These are phyloP conservation scores for Thera britannica DNA, from an alignment of 2,888 invertebrate species.

Conservation along the genomic window DNA sequence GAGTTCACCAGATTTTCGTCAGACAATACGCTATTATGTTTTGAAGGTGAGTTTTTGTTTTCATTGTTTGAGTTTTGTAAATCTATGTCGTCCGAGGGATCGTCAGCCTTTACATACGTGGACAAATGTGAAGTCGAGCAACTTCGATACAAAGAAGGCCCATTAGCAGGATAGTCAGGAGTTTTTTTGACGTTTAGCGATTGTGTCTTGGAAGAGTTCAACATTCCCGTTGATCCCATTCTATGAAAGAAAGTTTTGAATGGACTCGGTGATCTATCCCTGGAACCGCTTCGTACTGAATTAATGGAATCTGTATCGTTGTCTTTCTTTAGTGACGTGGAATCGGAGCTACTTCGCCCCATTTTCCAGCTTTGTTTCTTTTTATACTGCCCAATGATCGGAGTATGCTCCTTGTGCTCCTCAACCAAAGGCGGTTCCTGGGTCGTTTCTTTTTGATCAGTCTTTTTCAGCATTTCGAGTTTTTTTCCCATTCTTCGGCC, in stretches of 20 bases:
- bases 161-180: slow-evolving; percentile 73
- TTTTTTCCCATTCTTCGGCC: slow-evolving; percentile 92
- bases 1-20: slow-evolving; percentile 74
- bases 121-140: slow-evolving; percentile 91
- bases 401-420: slow-evolving; percentile 62
- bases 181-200: slow-evolving; percentile 70
- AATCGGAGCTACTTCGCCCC: slow-evolving; percentile 82
- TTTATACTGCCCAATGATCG: slow-evolving; percentile 77
- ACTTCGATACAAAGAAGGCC: slow-evolving; percentile 87
- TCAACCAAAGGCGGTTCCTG: slow-evolving; percentile 63
- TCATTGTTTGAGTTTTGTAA: slow-evolving; percentile 79
- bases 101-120: slow-evolving; percentile 91
- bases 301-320: slow-evolving; percentile 78
- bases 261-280: slow-evolving; percentile 86
- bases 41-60: slow-evolving; percentile 68
- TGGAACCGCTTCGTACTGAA: slow-evolving; percentile 77
- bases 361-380: slow-evolving; percentile 86
- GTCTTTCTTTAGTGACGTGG: slow-evolving; percentile 74
- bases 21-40: slow-evolving; percentile 59
- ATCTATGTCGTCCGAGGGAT: slow-evolving; percentile 91
- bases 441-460: slow-evolving; percentile 85
- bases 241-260: slow-evolving; percentile 90
- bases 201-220: slow-evolving; percentile 85
- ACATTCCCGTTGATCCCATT: slow-evolving; percentile 91
- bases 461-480: slow-evolving; percentile 89